Evolutionary conservation across 2,888 invertebrate genomes (phyloP).

Genomic region (Notodromas monacha): DNA sequence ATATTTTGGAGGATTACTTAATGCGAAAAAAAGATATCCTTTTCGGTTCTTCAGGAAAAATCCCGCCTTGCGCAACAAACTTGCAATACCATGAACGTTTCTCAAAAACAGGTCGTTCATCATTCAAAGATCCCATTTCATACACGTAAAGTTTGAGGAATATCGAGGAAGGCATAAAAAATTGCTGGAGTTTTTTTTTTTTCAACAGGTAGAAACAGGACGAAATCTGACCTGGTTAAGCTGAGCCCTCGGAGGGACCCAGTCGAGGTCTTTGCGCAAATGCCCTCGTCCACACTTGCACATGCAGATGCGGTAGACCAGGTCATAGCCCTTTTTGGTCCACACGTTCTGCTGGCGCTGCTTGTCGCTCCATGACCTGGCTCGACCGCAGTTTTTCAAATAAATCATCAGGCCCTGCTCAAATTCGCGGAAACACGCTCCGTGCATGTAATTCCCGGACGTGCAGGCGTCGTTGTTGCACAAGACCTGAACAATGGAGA

Average conservation of each 20-base stretch:
- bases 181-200: too few relatives aligned
- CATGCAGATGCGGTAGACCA: slow-evolving; percentile 75
- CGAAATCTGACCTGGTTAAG: too few relatives aligned
- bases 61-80: too few relatives aligned
- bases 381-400: slow-evolving; percentile 59
- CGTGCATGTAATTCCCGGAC: slow-evolving; percentile 71
- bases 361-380: slow-evolving; percentile 73
- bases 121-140: too few relatives aligned
- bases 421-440: slow-evolving; percentile 78
- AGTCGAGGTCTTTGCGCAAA: slow-evolving; percentile 71
- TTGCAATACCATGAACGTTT: too few relatives aligned
- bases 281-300: slow-evolving; percentile 77
- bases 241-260: slow-evolving; percentile 33
- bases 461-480: slow-evolving; percentile 81
- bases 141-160: slow-evolving; percentile 7
- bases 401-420: slow-evolving; percentile 59
- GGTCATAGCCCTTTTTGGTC: slow-evolving; percentile 89
- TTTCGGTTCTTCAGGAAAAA: too few relatives aligned
- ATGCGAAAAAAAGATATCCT: too few relatives aligned
- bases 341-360: slow-evolving; percentile 78
- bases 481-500: too few relatives aligned
- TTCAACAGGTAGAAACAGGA: too few relatives aligned
- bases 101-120: too few relatives aligned
- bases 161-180: too few relatives aligned
- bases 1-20: too few relatives aligned